Conservation (phyloP, 2,113 vertebrate species). For the human region GRCh38 chr17:61026501-61027000, state of each 20-base stretch:
- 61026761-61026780: constrained; percentile 63
- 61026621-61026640: constrained; percentile 72
- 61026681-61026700: background rate
- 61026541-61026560: background rate
- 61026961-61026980: constrained; percentile 71
- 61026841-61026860: constrained; percentile 88
- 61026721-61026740: constrained; percentile 54
- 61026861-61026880: constrained; percentile 99
- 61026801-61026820: constrained; percentile 88
- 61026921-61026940: constrained; percentile 92
- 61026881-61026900: constrained; percentile 99
- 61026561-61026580: constrained; percentile 58
- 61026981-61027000: constrained; percentile 81
- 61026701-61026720: background rate
- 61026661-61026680: constrained; percentile 34
- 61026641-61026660: constrained; percentile 53
- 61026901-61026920: constrained; percentile 99
- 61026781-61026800: constrained; percentile 78
- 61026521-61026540: constrained; percentile 33
- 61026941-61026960: constrained; percentile 83
- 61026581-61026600: constrained; percentile 59
- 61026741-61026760: background rate
- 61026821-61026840: constrained; percentile 96
- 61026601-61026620: constrained; percentile 31
- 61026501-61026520: background rate